Evolutionary conservation across 2,888 invertebrate species (phyloP), one percentile per base, ranked within the genome.

Genomic region (Protonemura montana): DNA sequence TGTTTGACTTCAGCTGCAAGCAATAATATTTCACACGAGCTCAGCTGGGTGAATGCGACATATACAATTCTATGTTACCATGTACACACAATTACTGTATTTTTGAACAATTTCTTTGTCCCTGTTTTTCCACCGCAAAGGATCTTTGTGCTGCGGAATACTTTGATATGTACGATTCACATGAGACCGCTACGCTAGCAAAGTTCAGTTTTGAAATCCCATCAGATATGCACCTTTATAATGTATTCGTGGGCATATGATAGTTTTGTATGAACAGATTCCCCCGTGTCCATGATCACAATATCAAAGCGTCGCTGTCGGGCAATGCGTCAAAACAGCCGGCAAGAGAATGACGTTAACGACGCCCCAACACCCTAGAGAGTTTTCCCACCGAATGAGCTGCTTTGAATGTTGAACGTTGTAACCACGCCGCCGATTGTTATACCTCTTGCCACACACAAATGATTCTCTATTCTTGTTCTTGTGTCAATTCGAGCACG

Each of bases 151-250:
- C 59, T 21, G 59, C 13, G 59, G 16, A 21, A 2, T 10, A 10
- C 59, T 59, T 59, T 59, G 59, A 59, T 59, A 13, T 21, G 1
- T 21, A 59, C 59, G 21, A 7, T 59, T 21, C 59, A 59, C 59
- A 21, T 21, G 59, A 59, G 59, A 59, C 59, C 21, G 6, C 21
- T 3, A 10, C 16, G 21, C 59, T 59, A 10, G 59, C 7, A 2
- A 59, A 59, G 59, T 21, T 59, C 59, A 21, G 59, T 59, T 59
- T 59, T 59, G 59, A 59, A 59, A 59, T 59, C 21, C 59, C 59
- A 78, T 78, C 78, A 78, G 78, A 78, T 78, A 78, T 78, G 78
- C 78, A 78, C 78, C 78, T 78, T 78, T 78, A 78, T 78, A 27
- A 78, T 78, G 78, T 28, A 26, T 78, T 78, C 78, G 27, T 16